Evolutionary conservation across 2,113 vertebrate genomes (phyloP).

Genomic region (Spea multiplicata): DNA sequence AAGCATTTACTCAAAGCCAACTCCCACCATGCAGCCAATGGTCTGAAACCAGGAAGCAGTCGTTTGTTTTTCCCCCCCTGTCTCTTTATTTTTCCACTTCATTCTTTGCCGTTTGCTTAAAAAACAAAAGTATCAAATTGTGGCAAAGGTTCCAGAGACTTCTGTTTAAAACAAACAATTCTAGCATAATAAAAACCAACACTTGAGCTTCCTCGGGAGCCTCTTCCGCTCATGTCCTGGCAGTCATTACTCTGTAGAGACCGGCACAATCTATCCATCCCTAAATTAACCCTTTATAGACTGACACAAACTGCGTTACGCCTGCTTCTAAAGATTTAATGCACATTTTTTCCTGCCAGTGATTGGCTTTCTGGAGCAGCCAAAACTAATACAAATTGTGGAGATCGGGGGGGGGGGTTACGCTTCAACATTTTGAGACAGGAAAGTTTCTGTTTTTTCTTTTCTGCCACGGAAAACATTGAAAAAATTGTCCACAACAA

Average conservation of each 20-base stretch:
- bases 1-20: slow-evolving; percentile 34
- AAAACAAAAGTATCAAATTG: slow-evolving; percentile 15
- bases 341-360: too few species aligned
- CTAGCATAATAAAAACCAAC: background rate
- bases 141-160: slow-evolving; percentile 2
- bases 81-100: slow-evolving; percentile 39
- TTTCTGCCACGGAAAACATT: too few species aligned
- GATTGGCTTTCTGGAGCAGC: too few species aligned
- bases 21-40: slow-evolving; percentile 31
- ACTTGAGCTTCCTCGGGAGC: background rate
- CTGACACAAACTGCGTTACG: too few species aligned
- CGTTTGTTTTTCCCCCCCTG: slow-evolving; percentile 28
- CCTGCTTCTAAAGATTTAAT: too few species aligned
- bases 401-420: too few species aligned
- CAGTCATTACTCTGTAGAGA: background rate
- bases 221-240: background rate
- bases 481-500: too few species aligned
- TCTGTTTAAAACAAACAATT: slow-evolving; percentile 2
- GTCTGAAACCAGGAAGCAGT: slow-evolving; percentile 19
- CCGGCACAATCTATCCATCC: too few species aligned
- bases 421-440: too few species aligned
- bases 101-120: slow-evolving; percentile 19
- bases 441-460: too few species aligned
- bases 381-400: too few species aligned
- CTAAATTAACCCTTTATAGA: too few species aligned